Evolutionary conservation across 53 echinoderm and acorn worm species (phyloP).

Genomic region (Apostichopus leukothele): DNA sequence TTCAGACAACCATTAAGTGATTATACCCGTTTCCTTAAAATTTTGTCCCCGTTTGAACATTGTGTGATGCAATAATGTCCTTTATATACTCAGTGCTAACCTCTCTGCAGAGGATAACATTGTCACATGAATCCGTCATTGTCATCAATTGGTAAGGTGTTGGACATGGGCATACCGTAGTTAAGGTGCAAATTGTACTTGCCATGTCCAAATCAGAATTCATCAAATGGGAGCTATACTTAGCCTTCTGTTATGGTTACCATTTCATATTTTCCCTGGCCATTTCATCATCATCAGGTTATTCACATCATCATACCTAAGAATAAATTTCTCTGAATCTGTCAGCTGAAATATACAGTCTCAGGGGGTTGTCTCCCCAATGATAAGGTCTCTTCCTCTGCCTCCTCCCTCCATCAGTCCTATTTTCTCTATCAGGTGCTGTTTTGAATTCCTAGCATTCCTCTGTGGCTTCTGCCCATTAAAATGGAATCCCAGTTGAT

Average conservation of each 20-base stretch:
- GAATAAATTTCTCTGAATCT: constrained; percentile 19
- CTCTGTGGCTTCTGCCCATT: not conserved
- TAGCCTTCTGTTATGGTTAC: not conserved
- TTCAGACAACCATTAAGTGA: too few species aligned
- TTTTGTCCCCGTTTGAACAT: too few species aligned
- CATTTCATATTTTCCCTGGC: not conserved
- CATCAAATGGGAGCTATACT: too few species aligned
- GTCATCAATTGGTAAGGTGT: too few species aligned
- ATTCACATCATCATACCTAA: not conserved
- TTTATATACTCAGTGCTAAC: too few species aligned
- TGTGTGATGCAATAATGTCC: too few species aligned
- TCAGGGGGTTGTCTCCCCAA: not conserved
- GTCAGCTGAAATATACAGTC: not conserved
- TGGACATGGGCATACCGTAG: too few species aligned
- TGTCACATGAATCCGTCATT: too few species aligned
- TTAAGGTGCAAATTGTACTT: too few species aligned
- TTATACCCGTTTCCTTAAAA: too few species aligned
- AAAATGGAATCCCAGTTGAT: constrained; percentile 20
- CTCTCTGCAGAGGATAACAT: too few species aligned
- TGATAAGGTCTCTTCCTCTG: not conserved
- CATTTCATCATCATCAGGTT: not conserved
- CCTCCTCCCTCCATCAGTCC: not conserved
- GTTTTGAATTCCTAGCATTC: constrained; percentile 33
- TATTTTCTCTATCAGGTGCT: not conserved
- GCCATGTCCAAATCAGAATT: too few species aligned